Evolutionary conservation across 2,797 vertebrate species (phyloP).

Genomic region (Discoglossus pictus): DNA sequence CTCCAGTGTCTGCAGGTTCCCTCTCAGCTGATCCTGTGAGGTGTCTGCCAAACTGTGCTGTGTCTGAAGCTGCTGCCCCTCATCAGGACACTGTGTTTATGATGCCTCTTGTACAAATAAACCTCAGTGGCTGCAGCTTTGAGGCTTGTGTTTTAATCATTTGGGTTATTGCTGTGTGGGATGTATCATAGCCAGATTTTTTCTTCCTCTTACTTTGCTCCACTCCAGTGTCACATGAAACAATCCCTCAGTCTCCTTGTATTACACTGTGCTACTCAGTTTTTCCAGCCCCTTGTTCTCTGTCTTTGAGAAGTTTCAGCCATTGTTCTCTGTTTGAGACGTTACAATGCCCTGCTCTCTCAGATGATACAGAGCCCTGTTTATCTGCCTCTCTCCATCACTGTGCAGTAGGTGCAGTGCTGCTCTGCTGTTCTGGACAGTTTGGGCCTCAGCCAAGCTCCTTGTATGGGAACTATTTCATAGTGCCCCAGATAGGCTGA

Average conservation of each 20-base stretch:
- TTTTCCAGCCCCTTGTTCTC: too few species aligned
- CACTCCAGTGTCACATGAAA: too few species aligned
- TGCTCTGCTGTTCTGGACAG: slow-evolving; percentile 25
- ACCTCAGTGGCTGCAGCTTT: background rate
- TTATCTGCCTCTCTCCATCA: background rate
- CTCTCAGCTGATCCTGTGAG: slow-evolving; percentile 11
- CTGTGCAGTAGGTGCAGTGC: slow-evolving; percentile 11
- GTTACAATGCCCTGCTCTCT: background rate
- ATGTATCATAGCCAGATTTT: too few species aligned
- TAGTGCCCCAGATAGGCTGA: slow-evolving; percentile 35
- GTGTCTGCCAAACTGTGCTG: slow-evolving; percentile 1
- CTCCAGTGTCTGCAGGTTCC: background rate
- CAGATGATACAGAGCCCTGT: background rate
- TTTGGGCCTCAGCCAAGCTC: slow-evolving; percentile 62
- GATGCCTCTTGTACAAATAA: background rate
- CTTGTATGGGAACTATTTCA: slow-evolving; percentile 72
- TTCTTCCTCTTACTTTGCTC: too few species aligned
- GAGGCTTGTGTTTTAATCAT: too few species aligned
- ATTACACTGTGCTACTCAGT: too few species aligned
- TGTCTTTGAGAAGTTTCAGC: too few species aligned
- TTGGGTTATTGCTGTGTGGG: too few species aligned
- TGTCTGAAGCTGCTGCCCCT: background rate
- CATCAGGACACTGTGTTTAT: too few species aligned
- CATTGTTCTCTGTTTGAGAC: too few species aligned
- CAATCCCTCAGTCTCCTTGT: too few species aligned